Evolutionary conservation across 2,113 vertebrate genomes (phyloP), one percentile per base, ranked within the genome.

Genomic region (Indicator maculatus): DNA sequence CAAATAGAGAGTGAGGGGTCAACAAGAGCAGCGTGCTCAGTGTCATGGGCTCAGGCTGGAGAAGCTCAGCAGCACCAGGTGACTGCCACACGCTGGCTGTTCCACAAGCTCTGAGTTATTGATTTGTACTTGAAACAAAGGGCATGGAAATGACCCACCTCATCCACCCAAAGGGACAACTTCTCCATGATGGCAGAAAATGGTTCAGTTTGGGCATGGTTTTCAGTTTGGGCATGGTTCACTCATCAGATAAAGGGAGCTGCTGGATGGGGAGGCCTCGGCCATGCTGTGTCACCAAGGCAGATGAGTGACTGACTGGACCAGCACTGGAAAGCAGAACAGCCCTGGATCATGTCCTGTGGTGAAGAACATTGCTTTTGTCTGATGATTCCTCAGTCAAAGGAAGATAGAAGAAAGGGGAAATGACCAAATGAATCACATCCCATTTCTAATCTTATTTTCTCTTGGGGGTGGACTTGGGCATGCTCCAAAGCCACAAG

Each of bases 341-440:
- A 39, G 72, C 53, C 47, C 76, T 50, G 67, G 31, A 24, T 19
- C 0, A 0, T 52, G 72, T 77, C 52, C 71, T 39, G 38, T 50
- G 7, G 36, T 50, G 83, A 71, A 70, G 67, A 53, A 36, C 4
- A 59, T 52, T 61, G 47, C 31, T 89, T 82, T 82, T 8, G 2
- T 39, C 67, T 59, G 36, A 12, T 2, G 23, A 55, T 83, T 84
- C 90, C 83, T 83, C 44, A 16, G 91, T 90, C 12, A 5, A 67
- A 77, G 78, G 47, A 73, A 86, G 52, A 84, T 81, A 36, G 58
- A 75, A 59, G 50, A 86, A 86, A 90, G 71, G 91, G 90, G 82
- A 95, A 95, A 65, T 61, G 90, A 93, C 82, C 66, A 95, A 96
- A 97, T 96, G 82, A 96, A 95, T 97, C 95, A 96, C 96, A 94